Conservation (phyloP, 2,888 invertebrate genomes). For the Rhagophthalmus giganteus region DNA sequence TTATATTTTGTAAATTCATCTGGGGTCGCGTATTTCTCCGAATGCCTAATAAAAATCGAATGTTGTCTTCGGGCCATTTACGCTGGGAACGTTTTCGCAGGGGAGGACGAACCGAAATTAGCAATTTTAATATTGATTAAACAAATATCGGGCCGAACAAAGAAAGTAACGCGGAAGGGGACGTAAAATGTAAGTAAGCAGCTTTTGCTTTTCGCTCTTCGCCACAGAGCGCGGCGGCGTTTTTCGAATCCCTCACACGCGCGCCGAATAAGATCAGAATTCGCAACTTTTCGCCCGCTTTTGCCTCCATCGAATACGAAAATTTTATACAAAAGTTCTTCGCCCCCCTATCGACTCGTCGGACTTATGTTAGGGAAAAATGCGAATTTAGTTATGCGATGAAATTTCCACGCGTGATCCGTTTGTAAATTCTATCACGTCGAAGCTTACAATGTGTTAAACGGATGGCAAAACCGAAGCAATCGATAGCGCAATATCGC, state of each 20-base stretch:
- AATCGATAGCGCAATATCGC: constrained; percentile 56
- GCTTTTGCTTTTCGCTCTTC: constrained; percentile 23
- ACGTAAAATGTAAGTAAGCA: not conserved
- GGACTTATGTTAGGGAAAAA: too few species aligned
- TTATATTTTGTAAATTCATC: too few species aligned
- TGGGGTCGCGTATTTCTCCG: too few species aligned
- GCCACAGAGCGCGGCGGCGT: constrained; percentile 24
- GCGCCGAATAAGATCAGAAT: constrained; percentile 40
- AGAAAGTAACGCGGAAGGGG: not conserved
- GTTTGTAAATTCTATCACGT: not conserved
- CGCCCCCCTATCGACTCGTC: constrained; percentile 25
- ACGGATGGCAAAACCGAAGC: constrained; percentile 28
- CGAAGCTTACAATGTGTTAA: not conserved
- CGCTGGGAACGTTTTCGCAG: too few species aligned
- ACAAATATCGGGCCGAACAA: too few species aligned
- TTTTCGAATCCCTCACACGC: constrained; percentile 39
- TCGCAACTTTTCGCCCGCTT: constrained; percentile 40
- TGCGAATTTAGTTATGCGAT: too few species aligned
- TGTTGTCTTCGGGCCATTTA: too few species aligned
- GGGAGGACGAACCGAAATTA: too few species aligned
- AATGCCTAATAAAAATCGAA: too few species aligned
- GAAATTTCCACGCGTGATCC: too few species aligned
- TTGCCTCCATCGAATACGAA: constrained; percentile 41
- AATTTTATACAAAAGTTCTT: constrained; percentile 43
- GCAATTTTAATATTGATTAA: too few species aligned